Evolutionary conservation across 2,797 vertebrate genomes (phyloP).

Genomic region (Neostethus bicornis): DNA sequence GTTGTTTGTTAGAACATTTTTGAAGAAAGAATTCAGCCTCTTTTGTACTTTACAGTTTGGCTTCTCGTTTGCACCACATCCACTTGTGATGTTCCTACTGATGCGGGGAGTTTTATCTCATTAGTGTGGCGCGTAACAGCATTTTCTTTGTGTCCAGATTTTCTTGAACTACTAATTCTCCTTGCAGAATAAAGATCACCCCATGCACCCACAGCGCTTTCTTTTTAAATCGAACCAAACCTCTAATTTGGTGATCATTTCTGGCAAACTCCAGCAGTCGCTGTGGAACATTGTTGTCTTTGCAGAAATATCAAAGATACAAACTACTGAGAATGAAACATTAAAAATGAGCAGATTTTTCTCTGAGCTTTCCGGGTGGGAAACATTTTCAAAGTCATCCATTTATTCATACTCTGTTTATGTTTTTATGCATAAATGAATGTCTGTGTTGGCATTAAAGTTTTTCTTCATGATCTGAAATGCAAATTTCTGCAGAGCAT

Average conservation of each 20-base stretch:
- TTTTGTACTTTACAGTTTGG: background rate
- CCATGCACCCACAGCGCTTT: slow-evolving; percentile 38
- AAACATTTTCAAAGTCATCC: slow-evolving; percentile 25
- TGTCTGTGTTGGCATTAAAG: background rate
- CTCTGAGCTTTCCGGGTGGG: slow-evolving; percentile 24
- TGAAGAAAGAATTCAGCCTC: background rate
- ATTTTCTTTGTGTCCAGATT: slow-evolving; percentile 24
- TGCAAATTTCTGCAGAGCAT: background rate
- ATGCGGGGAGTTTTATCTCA: slow-evolving; percentile 43
- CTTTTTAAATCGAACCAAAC: slow-evolving; percentile 48
- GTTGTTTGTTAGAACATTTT: no score
- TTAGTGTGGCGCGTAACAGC: slow-evolving; percentile 39
- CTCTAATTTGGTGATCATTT: slow-evolving; percentile 42
- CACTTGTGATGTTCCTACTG: background rate
- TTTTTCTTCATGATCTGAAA: no score
- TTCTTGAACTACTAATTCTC: slow-evolving; percentile 46
- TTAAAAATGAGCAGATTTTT: slow-evolving; percentile 54
- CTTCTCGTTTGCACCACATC: background rate
- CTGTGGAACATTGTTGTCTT: slow-evolving; percentile 52
- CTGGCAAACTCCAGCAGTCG: slow-evolving; percentile 55
- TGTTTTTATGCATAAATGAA: background rate
- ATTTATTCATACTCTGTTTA: slow-evolving; percentile 1
- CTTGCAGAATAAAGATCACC: slow-evolving; percentile 42
- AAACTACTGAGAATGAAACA: slow-evolving; percentile 34
- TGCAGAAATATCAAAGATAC: slow-evolving; percentile 41